Conservation (phyloP, 2,888 invertebrate species). For the Melitaea athalia region DNA sequence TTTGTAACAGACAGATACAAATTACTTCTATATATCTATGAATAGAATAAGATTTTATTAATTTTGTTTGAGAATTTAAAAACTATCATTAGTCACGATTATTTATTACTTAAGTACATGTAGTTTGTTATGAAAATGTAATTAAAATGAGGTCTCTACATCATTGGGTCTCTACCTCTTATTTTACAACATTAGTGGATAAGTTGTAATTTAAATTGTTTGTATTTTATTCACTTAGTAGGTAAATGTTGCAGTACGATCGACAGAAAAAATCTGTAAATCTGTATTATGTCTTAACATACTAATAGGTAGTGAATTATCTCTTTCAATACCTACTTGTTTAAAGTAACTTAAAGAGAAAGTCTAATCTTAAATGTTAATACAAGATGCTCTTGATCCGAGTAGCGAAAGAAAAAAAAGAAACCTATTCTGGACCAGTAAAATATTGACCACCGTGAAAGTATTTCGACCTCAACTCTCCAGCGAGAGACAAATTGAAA, state of each 20-base stretch:
- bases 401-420: background rate
- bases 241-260: too few relatives aligned
- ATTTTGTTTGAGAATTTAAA: background rate
- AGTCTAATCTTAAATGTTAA: background rate
- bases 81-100: background rate
- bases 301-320: too few relatives aligned
- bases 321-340: background rate
- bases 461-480: slow-evolving; percentile 17
- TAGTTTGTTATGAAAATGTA: background rate
- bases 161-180: too few relatives aligned
- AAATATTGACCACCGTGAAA: slow-evolving; percentile 25
- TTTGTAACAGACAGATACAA: background rate
- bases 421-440: background rate
- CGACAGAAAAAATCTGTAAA: too few relatives aligned
- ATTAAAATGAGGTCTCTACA: too few relatives aligned
- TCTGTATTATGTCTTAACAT: too few relatives aligned
- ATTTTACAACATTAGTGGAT: too few relatives aligned
- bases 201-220: too few relatives aligned
- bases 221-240: too few relatives aligned
- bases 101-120: background rate
- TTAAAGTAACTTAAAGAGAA: background rate
- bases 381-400: background rate
- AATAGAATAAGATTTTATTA: background rate
- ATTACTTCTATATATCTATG: background rate
- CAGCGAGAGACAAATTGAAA: slow-evolving; percentile 20